Base-by-base conservation (phyloP, 2,797 vertebrate species). In the Artibeus lituratus region DNA sequence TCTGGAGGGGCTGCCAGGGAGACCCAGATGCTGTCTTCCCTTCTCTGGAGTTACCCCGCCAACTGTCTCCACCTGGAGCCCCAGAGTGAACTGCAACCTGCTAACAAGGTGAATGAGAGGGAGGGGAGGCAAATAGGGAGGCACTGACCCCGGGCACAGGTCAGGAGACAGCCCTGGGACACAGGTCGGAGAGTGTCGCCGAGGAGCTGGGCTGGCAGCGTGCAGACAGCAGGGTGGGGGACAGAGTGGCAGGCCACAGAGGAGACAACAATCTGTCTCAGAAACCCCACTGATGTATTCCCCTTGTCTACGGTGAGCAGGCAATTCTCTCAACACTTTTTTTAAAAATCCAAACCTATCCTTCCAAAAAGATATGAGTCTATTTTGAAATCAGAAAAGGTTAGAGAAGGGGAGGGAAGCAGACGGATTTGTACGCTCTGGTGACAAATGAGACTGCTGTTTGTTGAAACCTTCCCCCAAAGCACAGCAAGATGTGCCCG, bases 401-500 rank as follows among this genome's bases (percentile, higher is more conserved):
- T 92, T 94, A 88, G 62, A 92, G 69, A 78, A 92, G 39, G 72
- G 83, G 80, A 86, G 72, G 83, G 86, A 89, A 83, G 42, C 91
- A 76, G 89, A 76, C 82, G 92, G 92, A 95, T 73, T 96, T 97
- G 96, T 93, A 92, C 96, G 96, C 96, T 96, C 92, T n/a, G 74
- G 89, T 96, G 94, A 97, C 92, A 96, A 96, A 96, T 57, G 80
- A 96, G 96, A 96, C 53, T 93, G 92, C 86, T 94, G 57, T 96
- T 95, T 97, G 97, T 88, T 87, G 95, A 94, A 90, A 94, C 42
- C 82, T 95, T 96, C 53, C 81, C 89, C 91, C 82, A 62, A 91
- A 86, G 93, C 89, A 59, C 74, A 94, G 47, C 0, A n/a, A 95
- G 83, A 18, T 10, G 24, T 67, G 92, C 92, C 85, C 80, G 90